Evolutionary conservation across 2,797 vertebrate genomes (phyloP), one percentile per base, ranked within the genome.

Genomic region (Gymnoscopelus microlampas): DNA sequence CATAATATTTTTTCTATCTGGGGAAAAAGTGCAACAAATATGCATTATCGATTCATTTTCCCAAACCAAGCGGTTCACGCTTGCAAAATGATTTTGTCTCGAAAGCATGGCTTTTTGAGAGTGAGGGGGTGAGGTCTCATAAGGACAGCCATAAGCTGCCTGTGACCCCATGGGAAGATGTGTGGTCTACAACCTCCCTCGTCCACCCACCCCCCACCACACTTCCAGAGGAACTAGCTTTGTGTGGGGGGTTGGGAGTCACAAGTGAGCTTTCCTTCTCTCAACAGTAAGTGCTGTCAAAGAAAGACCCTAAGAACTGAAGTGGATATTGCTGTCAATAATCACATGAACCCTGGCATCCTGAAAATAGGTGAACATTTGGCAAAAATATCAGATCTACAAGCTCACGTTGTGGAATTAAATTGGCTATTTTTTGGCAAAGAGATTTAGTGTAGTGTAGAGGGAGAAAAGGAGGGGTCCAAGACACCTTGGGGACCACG

Each of bases 81-180:
- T 86, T 73, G 60, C 29, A 74, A 51, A 19, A 60, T 53, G 48
- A 63, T 78, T 68, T 80, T 80, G 77, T 85, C 70, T 72, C 58
- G 63, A 68, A 29, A 71, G 61, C 69, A 47, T 12, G 51, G 78
- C 65, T 75, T 65, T 19, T 76, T 48, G 49, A 54, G 49, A 53
- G 65, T 53, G 53, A 70, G 60, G 66, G 56, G 56, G 76, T 76
- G 77, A 68, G 75, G 74, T 80, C 73, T 63, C 67, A 60, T 76
- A 67, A 88, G 80, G 67, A 80, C 70, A 70, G 79, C 78, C 61
- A 60, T 77, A 76, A 75, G 88, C 88, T 88, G 85, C 83, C 90
- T 93, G 86, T 91, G 89, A 92, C 87, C 92, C 85, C 88, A 80
- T 86, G 87, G 87, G 87, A 91, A 78, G 72, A 79, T 76, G 85